Percentiles rank a stretch among this genome's conserved stretches.
Evolutionary conservation across 2,888 invertebrate genomes (phyloP).

Genomic region (Tridacna gigas): DNA sequence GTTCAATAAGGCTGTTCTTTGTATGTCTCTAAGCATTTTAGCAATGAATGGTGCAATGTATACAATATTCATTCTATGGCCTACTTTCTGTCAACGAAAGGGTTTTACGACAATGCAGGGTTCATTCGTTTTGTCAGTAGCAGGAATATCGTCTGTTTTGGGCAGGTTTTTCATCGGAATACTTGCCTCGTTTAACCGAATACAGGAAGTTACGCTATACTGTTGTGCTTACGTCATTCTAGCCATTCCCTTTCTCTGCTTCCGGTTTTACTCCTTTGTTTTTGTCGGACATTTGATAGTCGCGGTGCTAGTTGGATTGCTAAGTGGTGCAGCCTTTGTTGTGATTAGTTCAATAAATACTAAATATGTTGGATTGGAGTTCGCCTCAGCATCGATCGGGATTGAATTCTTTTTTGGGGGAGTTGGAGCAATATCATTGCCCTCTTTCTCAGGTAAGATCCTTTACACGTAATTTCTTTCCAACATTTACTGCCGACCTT

Average conservation of each 20-base stretch:
- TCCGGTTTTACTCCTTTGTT: constrained; percentile 13
- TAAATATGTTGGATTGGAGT: constrained; percentile 17
- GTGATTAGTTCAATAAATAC: constrained; percentile 22
- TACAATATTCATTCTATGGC: constrained; percentile 21
- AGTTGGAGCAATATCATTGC: constrained; percentile 1
- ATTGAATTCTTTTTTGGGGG: constrained; percentile 27
- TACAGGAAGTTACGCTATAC: constrained; percentile 11
- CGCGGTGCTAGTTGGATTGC: constrained; percentile 19
- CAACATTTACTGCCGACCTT: too few species aligned
- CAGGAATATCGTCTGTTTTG: constrained; percentile 14
- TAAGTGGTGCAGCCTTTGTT: constrained; percentile 24
- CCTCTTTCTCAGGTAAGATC: constrained; percentile 20
- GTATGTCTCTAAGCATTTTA: constrained; percentile 15
- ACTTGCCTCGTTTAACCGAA: not conserved
- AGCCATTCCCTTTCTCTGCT: constrained; percentile 16
- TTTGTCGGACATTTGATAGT: constrained; percentile 17
- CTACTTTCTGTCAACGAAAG: not conserved
- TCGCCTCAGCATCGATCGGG: constrained; percentile 1
- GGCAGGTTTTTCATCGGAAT: constrained; percentile 9
- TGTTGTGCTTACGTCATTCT: constrained; percentile 12
- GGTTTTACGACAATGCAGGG: constrained; percentile 22
- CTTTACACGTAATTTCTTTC: not conserved
- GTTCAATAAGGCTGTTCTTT: not conserved
- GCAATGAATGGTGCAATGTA: constrained; percentile 17
- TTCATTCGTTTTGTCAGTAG: constrained; percentile 14